phyloP scores from a whole-genome alignment of 2,888 invertebrate genomes.

The Volucella inflata region DNA sequence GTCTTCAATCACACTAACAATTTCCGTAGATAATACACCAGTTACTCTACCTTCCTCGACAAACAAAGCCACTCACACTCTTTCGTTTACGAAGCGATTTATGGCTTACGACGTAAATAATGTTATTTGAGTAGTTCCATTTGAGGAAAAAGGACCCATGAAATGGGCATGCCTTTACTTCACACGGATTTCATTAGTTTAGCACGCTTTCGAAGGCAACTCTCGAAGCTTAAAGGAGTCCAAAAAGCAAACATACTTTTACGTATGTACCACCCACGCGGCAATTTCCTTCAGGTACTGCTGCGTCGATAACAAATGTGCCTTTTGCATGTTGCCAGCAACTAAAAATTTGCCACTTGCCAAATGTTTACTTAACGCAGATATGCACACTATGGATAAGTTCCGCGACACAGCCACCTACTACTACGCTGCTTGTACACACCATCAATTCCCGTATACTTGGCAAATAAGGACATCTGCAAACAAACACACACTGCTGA shows the following conservation, averaged over 20 bases:
- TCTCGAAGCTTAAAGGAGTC: conserved; percentile 10
- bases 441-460: conserved; percentile 55
- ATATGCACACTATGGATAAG: conserved; percentile 30
- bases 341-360: conserved; percentile 62
- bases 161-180: conserved; percentile 2
- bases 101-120: conserved; percentile 31
- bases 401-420: conserved; percentile 40
- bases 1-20: no score
- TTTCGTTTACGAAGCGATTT: conserved; percentile 22
- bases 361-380: conserved; percentile 61
- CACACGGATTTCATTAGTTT: conserved; percentile 35
- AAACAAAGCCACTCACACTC: not conserved
- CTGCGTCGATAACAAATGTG: conserved; percentile 51
- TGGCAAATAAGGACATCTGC: conserved; percentile 63
- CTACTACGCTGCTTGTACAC: not conserved
- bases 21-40: no score
- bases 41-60: no score
- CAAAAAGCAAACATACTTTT: conserved; percentile 21
- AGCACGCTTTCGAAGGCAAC: conserved; percentile 4
- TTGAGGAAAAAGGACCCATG: conserved; percentile 2
- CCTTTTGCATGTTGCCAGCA: conserved; percentile 55
- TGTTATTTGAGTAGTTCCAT: conserved; percentile 32
- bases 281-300: not conserved
- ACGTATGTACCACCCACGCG: not conserved
- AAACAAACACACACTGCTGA: conserved; percentile 52